Evolutionary conservation across 2,797 vertebrate species (phyloP).

Genomic region (Pipistrellus pipistrellus): DNA sequence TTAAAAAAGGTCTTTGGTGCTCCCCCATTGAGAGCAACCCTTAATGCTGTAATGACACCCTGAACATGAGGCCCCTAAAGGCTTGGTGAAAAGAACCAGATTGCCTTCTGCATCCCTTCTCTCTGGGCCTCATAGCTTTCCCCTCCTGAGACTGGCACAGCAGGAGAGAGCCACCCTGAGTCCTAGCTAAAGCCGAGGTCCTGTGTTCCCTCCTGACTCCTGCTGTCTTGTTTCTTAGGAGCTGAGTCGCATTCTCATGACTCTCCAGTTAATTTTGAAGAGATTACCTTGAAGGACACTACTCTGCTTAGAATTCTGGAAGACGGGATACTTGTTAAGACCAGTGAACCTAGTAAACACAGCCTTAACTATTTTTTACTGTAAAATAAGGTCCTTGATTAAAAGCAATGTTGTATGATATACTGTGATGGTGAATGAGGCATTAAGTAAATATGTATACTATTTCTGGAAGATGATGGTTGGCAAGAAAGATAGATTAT

Average conservation of each 20-base stretch:
- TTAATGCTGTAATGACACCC: neutral
- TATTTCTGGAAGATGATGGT: neutral
- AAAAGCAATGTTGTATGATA: constrained; percentile 26
- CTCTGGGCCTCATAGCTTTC: neutral
- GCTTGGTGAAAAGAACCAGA: neutral
- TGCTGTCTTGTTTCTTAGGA: neutral
- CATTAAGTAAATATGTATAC: neutral
- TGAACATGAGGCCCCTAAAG: neutral
- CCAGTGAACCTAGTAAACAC: neutral
- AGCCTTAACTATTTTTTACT: neutral
- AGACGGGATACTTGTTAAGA: neutral
- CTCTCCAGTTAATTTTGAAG: neutral
- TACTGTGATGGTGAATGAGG: neutral
- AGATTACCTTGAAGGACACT: constrained; percentile 1
- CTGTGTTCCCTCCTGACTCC: neutral
- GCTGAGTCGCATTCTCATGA: neutral
- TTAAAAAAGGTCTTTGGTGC: neutral
- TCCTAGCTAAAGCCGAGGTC: neutral
- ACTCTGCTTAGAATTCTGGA: neutral
- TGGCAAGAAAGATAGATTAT: constrained; percentile 32
- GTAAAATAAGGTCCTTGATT: constrained; percentile 28
- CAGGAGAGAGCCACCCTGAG: neutral
- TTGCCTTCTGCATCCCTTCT: neutral
- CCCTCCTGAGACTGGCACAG: neutral
- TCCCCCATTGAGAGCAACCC: neutral